Evolutionary conservation across 2,113 vertebrate species (phyloP), one percentile per base, ranked within the genome.

Genomic region (Colinus virginianus): DNA sequence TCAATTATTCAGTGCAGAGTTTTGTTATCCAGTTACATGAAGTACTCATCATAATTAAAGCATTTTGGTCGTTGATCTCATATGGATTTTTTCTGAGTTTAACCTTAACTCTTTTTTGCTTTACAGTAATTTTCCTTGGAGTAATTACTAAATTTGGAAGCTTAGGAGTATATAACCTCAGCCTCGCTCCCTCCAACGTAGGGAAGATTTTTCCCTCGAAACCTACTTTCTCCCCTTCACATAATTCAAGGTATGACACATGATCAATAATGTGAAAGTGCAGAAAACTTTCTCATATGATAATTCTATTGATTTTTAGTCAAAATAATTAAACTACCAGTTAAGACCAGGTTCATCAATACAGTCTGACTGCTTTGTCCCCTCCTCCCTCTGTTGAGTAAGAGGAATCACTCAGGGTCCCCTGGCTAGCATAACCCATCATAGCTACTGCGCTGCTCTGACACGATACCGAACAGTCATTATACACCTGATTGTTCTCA

Each of bases 221-320:
- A 89, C 1, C 4, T 72, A 49, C 38, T 43, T 90, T 69, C 46
- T 6, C 10, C 22, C 28, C 45, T 87, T 77, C 4, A 3, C 42
- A 42, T 92, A 84, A 87, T 85, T 93, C 80, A 56, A 85, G 78
- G 79, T 55, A 71, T 58, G 89, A 80, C 84, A 94, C 38, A 83
- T 51, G 75, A 91, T 91, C 81, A 87, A 93, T 94, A 89, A 75
- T 13, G 21, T 71, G 76, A 56, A 96, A 92, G 71, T 91, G 40
- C 76, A 78, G 43, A 89, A 92, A 94, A 95, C 55, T 59, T 78
- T 70, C 67, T 87, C 48, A 38, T 90, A 74, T 74, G 78, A 77
- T 82, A 94, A 94, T 83, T 86, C 68, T 78, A 94, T 94, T 67
- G 89, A 93, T 94, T 94, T 95, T 90, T 22, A 74, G 74, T 87